Evolutionary conservation across 2,113 vertebrate species (phyloP), one percentile per base, ranked within the genome.

Genomic region (Hipposideros armiger): DNA sequence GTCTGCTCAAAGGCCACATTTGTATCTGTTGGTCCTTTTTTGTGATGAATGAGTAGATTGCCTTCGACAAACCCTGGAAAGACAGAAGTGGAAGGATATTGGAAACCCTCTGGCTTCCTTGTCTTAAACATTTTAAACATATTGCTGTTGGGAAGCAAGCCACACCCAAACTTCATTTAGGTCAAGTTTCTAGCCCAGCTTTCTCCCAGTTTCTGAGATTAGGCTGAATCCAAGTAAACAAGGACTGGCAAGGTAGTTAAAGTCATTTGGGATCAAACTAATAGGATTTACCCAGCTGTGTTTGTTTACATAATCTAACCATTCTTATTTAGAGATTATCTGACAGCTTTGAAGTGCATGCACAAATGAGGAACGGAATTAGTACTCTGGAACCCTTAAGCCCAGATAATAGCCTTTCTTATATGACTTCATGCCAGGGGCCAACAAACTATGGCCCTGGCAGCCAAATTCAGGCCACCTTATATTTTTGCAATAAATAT

Each of bases 301-400:
- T 95, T 91, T 94, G 32, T 76, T 95, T 86, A 50, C 17, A 86
- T 17, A 85, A 30, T 50, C 76, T 93, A 91, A 52, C 47, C 72
- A 73, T 67, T 87, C 76, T 94, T 96, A 90, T 54, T 85, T 77
- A 95, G 64, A 92, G 87, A 77, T 32, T 77, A 30, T 64, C 67
- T 83, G 88, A 94, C 20, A 73, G 73, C 13, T 86, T 92, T 91
- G 67, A 95, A 81, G 85, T 26, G 5, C 36, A 81, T 11, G 67
- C 66, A 93, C 40, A 87, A 40, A 83, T 60, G 9, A 94, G 76
- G 32, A 73, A 4, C 77, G 5, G n/a, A 95, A 88, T 88, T 58
- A 77, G 16, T 70, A 50, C 32, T 81, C 64, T 54, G 83, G 67
- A 56, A 67, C 40, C 60, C 24, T 85, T 36, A 94, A 76, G 10